A percentile compares a stretch with the other conserved stretches of the same genome.
Conservation (phyloP, 2,113 vertebrate genomes). For the Setophaga petechia region DNA sequence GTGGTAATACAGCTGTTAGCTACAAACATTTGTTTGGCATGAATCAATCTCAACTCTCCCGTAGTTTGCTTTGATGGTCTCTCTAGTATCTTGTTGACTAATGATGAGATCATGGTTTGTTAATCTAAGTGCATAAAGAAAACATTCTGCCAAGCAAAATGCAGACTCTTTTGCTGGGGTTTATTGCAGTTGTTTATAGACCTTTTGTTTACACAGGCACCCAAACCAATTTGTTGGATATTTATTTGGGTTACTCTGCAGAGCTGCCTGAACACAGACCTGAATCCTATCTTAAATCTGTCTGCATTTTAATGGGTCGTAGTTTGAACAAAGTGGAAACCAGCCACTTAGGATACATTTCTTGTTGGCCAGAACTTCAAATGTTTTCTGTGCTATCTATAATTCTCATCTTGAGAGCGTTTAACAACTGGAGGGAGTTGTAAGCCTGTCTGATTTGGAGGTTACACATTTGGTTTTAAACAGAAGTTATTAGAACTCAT, state of each 20-base stretch:
- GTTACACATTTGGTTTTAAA: slow-evolving; percentile 13
- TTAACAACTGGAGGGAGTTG: not conserved
- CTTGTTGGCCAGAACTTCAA: slow-evolving; percentile 49
- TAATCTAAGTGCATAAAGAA: slow-evolving; percentile 78
- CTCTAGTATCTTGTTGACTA: slow-evolving; percentile 81
- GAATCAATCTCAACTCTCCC: slow-evolving; percentile 73
- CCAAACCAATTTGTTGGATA: slow-evolving; percentile 69
- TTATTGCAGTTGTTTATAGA: slow-evolving; percentile 71
- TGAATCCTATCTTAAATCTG: slow-evolving; percentile 64
- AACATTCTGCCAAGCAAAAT: slow-evolving; percentile 74
- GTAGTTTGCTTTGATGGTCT: slow-evolving; percentile 85
- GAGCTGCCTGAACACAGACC: slow-evolving; percentile 46
- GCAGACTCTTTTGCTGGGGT: slow-evolving; percentile 44
- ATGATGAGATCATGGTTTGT: slow-evolving; percentile 82
- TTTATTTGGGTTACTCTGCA: slow-evolving; percentile 64
- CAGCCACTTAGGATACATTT: slow-evolving; percentile 54
- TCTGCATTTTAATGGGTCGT: slow-evolving; percentile 52
- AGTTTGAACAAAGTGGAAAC: slow-evolving; percentile 59
- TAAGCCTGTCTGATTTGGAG: not conserved
- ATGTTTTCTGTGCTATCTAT: slow-evolving; percentile 16
- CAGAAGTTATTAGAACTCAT: slow-evolving; percentile 31
- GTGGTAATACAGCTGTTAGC: slow-evolving; percentile 78
- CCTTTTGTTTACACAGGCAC: slow-evolving; percentile 69
- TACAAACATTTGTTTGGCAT: slow-evolving; percentile 79
- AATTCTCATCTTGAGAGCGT: slow-evolving; percentile 18